Base-by-base conservation (phyloP, 2,888 invertebrate genomes). In the Scrobipalpa costella region DNA sequence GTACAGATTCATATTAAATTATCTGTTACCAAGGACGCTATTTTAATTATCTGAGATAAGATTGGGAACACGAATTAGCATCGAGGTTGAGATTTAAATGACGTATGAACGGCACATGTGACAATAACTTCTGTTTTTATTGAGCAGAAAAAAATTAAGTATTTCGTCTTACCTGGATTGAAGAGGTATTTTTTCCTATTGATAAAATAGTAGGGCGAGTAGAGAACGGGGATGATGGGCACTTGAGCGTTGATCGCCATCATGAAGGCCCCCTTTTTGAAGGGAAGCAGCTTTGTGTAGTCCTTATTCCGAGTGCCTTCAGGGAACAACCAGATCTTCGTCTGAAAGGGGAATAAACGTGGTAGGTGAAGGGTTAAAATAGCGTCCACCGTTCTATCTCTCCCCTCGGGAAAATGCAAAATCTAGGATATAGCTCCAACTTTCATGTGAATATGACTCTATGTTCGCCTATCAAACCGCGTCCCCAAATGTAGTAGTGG, bases 191-290 rank as follows among this genome's bases (percentile, higher is more conserved):
- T 90, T 57, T 88, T 82, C 38, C 76, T 77, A 70, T 92, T 86
- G 68, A 92, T 88, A 69, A 93, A 92, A 71, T 92, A 85, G 81
- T 94, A 95, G 1, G 94, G 94, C 0, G 95, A 95, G 76, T 93
- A 92, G 0, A 95, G 93, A 1, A 95, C 88, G 0, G 95, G 95
- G 65, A 95, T 88, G 62, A 95, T 91, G 0, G 95, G 95, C 27
- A 93, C 90, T 83, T 94, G 94, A 0, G 94, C 93, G 33, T 92
- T 88, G n/a, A 94, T 90, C 0, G 95, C 95, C 67, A 95, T 90
- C 70, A 93, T 92, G 82, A 95, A 95, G 0, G 95, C 95, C 1
- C 95, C 95, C 75, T 94, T 95, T 79, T 95, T 95, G 80, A 95
- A 95, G 0, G 95, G 93, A 62, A 94, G 82, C 71, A 96, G 77